Evolutionary conservation across 2,113 vertebrate species (phyloP), one percentile per base, ranked within the genome.

Genomic region (Planiliza haematocheilus): DNA sequence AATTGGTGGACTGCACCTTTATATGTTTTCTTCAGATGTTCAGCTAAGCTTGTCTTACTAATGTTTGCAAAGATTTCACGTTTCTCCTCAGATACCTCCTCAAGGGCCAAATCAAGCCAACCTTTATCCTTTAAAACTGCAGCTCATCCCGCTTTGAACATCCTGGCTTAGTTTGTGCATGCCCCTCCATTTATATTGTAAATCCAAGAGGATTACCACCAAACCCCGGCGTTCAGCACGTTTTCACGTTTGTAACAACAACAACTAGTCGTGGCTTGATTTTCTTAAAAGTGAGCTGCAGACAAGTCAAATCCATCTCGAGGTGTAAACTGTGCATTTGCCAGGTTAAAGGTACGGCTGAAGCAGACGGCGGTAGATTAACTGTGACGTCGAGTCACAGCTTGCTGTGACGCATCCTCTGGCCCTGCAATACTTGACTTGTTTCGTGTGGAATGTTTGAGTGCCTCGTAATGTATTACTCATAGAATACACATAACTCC

Each of bases 201-300:
- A 86, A 46, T 73, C 77, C 53, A 7, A 37, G 13, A 34, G 20
- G 57, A 74, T 75, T 74, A 68, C 41, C 11, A 3, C 59, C 51
- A 45, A 78, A 60, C 14, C 53, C 76, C 43, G 13, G 21, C 9
- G 0, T 52, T 42, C 36, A 63, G 53, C 58, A 65, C 21, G 46
- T 81, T 61, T 77, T 38, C 24, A 53, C 52, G n/a, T 45, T 38
- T 73, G 37, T 56, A 65, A 39, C 66, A 76, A 56, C 14, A 39
- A 7, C 1, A 21, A 58, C 81, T 48, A 76, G 73, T 58, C 62
- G 81, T 48, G 65, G 69, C 69, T 60, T 61, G 69, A 59, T 34
- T 77, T 6, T 61, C 37, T 68, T 17, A 8, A 8, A 49, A 8
- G 0, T 41, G 38, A n/a, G 0, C 17, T 1, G 6, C 41, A 13